Conservation (phyloP, 2,113 vertebrate genomes). For the Heteronetta atricapilla region DNA sequence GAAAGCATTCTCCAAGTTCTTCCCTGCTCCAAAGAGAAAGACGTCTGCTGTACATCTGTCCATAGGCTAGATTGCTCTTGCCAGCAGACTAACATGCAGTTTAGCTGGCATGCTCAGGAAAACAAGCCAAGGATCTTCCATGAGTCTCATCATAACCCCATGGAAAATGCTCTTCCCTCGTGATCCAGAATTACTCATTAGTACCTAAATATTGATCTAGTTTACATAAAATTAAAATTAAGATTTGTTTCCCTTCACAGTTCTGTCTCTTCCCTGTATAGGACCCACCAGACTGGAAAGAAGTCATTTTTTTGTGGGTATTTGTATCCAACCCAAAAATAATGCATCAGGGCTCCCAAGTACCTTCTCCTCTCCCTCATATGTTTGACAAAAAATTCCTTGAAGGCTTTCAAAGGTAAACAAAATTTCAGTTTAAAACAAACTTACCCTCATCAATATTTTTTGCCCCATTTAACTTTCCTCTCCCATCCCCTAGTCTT, state of each 20-base stretch:
- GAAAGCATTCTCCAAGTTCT: not conserved
- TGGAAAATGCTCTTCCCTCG: not conserved
- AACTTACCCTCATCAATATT: not conserved
- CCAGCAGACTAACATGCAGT: not conserved
- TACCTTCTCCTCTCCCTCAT: not conserved
- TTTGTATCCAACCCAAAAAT: not conserved
- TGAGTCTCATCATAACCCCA: not conserved
- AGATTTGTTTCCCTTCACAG: not conserved
- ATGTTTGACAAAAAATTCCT: not conserved
- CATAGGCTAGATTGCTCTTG: fast-evolving
- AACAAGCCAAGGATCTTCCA: not conserved
- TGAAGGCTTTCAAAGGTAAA: not conserved
- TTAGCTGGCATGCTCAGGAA: not conserved
- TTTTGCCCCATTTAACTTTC: not conserved
- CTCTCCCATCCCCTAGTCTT: not conserved
- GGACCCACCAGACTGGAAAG: not conserved
- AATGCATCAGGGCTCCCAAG: not conserved
- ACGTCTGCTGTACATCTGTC: fast-evolving
- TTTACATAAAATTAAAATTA: not conserved
- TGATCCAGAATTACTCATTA: not conserved
- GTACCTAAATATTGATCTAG: not conserved
- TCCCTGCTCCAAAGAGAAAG: not conserved
- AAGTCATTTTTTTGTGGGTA: not conserved
- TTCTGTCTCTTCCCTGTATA: not conserved
- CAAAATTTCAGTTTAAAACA: not conserved